Base-by-base conservation (phyloP, 2,113 vertebrate species). In the Tretioscincus oriximinensis region DNA sequence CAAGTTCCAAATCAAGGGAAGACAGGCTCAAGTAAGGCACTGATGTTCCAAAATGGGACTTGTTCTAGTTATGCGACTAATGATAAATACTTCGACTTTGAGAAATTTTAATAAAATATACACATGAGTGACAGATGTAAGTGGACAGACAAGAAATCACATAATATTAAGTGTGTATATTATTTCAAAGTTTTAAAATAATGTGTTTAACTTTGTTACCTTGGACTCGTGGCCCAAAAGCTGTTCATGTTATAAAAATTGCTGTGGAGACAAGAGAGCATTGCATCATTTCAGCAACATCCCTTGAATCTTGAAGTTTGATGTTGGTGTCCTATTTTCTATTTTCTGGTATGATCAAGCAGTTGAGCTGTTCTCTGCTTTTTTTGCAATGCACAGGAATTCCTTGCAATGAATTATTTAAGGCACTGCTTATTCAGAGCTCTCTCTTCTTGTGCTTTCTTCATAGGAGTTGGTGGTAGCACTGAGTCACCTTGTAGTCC, bases 381-480 rank as follows among this genome's bases (percentile, higher is more conserved):
- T 70, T 81, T 73, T 71, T 81, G n/a, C 67, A 60, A 12, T 28
- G 58, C 54, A 67, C 22, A 10, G 26, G 5, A 63, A 21, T 71
- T 77, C 66, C 66, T 35, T 67, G 14, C 11, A 1, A 6, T 49
- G 3, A 29, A 0, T n/a, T 68, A 58, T 29, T 78, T 49, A 45
- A 77, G 7, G 2, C 9, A 1, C 0, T 0, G 49, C 6, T 26
- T 58, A 24, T 2, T 14, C 58, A 58, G 72, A 9, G 67, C 4
- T 51, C 14, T 78, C 61, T 41, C 67, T 54, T 65, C 49, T 18
- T 54, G 69, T 85, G 80, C 71, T 18, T 70, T 84, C 81, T 67
- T 73, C 20, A 0, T 90, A 99, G 98, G 98, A 99, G 92, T 95
- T 99, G 95, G 98, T 99, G 73, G 98, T 99, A 60, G 98, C 98